A percentile compares a stretch with the other conserved stretches of the same genome.
These are phyloP conservation scores for Cephus runcator DNA, from an alignment of 2,888 invertebrate genomes.

Conservation along the genomic window DNA sequence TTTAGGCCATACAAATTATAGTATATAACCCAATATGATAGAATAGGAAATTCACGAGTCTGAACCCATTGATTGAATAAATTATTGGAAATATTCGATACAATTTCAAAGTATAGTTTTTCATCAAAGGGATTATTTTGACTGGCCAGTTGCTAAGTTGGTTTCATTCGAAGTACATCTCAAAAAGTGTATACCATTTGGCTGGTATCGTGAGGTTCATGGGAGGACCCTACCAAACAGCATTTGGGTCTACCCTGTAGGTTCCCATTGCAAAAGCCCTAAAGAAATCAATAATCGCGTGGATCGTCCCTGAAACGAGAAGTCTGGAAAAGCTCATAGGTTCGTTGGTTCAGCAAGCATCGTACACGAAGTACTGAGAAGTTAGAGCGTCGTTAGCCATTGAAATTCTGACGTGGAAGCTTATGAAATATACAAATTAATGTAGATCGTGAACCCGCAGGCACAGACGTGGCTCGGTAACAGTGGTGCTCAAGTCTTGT, in stretches of 20 bases:
- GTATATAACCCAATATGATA: too few relatives aligned
- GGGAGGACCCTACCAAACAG: not conserved
- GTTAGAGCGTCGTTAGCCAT: not conserved
- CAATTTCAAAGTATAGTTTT: not conserved
- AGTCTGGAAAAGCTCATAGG: not conserved
- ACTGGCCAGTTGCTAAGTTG: not conserved
- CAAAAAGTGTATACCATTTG: not conserved
- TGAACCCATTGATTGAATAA: not conserved
- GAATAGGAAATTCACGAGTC: not conserved
- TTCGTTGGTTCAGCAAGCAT: not conserved
- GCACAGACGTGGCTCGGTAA: not conserved
- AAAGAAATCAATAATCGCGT: not conserved
- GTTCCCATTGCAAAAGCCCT: not conserved
- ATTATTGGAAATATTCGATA: not conserved
- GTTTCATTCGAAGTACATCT: not conserved
- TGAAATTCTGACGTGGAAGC: not conserved
- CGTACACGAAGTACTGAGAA: not conserved
- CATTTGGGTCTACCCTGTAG: not conserved
- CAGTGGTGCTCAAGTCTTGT: not conserved
- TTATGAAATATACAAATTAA: not conserved
- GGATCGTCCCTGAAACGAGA: not conserved
- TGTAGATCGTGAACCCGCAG: slow-evolving; percentile 2
- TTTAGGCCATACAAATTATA: not conserved
- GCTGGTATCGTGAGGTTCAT: not conserved
- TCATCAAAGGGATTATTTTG: not conserved